Evolutionary conservation across 2,797 vertebrate genomes (phyloP).

Genomic region (Syngnathus acus): DNA sequence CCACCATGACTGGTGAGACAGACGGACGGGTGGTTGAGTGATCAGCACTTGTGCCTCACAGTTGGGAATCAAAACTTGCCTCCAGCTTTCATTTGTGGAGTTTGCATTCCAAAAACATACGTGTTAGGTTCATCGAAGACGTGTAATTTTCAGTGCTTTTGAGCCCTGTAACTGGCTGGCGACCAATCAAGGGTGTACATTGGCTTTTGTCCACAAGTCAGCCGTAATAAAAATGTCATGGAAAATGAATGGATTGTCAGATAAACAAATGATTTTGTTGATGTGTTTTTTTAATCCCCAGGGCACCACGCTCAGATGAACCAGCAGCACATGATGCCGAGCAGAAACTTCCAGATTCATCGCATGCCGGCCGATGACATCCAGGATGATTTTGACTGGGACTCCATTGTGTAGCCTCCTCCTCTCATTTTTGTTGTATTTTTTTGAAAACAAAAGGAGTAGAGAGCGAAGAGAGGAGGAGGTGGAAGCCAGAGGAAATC

Average conservation of each 20-base stretch:
- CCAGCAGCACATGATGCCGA: conserved; percentile 88
- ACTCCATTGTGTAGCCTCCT: conserved; percentile 83
- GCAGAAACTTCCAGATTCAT: conserved; percentile 85
- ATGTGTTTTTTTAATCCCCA: conserved; percentile 34
- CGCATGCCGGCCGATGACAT: conserved; percentile 87
- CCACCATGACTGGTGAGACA: conserved; percentile 77
- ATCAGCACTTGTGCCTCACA: no score
- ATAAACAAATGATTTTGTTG: neutral
- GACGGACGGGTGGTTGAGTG: neutral
- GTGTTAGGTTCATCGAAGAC: no score
- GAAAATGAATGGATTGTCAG: neutral
- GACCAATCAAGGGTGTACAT: neutral
- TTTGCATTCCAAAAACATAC: no score
- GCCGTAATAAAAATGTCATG: neutral
- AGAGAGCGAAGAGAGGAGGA: conserved; percentile 44
- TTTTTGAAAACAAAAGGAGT: conserved; percentile 31
- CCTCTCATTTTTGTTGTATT: neutral
- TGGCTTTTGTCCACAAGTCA: neutral
- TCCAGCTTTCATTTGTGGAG: neutral
- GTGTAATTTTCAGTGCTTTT: neutral
- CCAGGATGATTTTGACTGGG: conserved; percentile 92
- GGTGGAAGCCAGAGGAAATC: conserved; percentile 29
- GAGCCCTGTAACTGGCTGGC: neutral
- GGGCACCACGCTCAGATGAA: conserved; percentile 86
- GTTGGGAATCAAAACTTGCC: neutral